Evolutionary conservation across 2,888 invertebrate genomes (phyloP).

Genomic region (Lucinisca nassula): DNA sequence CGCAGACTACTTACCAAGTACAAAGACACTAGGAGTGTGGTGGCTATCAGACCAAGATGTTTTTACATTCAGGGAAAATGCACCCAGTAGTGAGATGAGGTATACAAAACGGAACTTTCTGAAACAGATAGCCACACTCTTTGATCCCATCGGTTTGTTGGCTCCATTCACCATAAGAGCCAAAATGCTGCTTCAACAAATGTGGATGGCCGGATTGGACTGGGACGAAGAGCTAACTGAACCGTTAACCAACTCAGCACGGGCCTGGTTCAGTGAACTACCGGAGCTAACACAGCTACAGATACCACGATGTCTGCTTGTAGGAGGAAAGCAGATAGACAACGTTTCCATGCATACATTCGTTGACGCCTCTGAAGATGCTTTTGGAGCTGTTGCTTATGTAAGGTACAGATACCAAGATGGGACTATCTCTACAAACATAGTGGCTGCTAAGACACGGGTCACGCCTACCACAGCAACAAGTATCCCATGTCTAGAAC

Average conservation of each 20-base stretch:
- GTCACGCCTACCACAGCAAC: conserved; percentile 6
- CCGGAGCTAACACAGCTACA: not conserved
- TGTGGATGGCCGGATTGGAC: not conserved
- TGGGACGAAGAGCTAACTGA: conserved; percentile 57
- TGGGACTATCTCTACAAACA: too few relatives aligned
- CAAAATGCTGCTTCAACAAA: conserved; percentile 48
- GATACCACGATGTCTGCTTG: too few relatives aligned
- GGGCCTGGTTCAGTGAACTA: conserved; percentile 4
- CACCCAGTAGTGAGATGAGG: not conserved
- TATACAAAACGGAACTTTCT: conserved; percentile 75
- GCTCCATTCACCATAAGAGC: conserved; percentile 48
- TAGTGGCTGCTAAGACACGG: not conserved
- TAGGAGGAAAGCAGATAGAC: too few relatives aligned
- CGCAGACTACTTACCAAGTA: too few relatives aligned
- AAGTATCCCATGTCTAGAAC: conserved; percentile 23
- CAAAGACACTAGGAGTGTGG: conserved; percentile 61
- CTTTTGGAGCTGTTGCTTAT: too few relatives aligned
- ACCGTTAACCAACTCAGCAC: conserved; percentile 5
- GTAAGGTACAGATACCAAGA: too few relatives aligned
- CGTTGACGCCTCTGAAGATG: conserved; percentile 55
- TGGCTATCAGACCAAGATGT: conserved; percentile 54
- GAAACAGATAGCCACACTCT: conserved; percentile 72
- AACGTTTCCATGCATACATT: too few relatives aligned
- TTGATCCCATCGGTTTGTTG: conserved; percentile 83
- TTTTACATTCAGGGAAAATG: conserved; percentile 30